phyloP scores from a whole-genome alignment of 1,140 invertebrate genomes.

The Formica selysi region DNA sequence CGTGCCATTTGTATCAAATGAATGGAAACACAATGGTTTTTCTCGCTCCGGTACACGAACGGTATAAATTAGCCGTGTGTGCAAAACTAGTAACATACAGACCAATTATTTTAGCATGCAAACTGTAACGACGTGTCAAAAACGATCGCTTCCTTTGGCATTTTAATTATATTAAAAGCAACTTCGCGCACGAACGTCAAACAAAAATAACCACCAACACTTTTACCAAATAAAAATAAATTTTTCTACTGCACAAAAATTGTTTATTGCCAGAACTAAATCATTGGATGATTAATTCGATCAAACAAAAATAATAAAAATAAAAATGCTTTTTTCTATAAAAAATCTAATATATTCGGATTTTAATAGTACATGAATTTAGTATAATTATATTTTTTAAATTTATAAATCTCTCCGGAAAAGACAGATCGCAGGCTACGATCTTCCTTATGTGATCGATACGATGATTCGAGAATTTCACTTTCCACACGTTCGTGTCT shows the following conservation, averaged over 20 bases:
- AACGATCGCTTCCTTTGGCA: constrained; percentile 18
- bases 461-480: constrained; percentile 59
- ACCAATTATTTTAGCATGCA: constrained; percentile 23
- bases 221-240: not conserved
- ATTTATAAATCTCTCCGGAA: not conserved
- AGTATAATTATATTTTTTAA: too few relatives aligned
- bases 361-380: constrained; percentile 4
- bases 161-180: constrained; percentile 7
- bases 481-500: constrained; percentile 58
- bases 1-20: not conserved
- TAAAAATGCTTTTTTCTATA: not conserved
- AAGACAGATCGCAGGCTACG: not conserved
- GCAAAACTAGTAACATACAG: constrained; percentile 33
- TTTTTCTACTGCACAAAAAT: not conserved
- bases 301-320: not conserved
- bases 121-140: constrained; percentile 26
- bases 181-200: constrained; percentile 14
- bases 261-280: not conserved
- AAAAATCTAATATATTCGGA: not conserved
- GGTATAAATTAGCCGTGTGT: constrained; percentile 14
- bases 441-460: constrained; percentile 32
- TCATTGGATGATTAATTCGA: constrained; percentile 5
- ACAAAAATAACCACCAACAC: not conserved
- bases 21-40: not conserved
- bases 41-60: not conserved